These are phyloP conservation scores for Corynorhinus townsendii DNA, from an alignment of 2,113 vertebrate genomes.

Conservation along the genomic window DNA sequence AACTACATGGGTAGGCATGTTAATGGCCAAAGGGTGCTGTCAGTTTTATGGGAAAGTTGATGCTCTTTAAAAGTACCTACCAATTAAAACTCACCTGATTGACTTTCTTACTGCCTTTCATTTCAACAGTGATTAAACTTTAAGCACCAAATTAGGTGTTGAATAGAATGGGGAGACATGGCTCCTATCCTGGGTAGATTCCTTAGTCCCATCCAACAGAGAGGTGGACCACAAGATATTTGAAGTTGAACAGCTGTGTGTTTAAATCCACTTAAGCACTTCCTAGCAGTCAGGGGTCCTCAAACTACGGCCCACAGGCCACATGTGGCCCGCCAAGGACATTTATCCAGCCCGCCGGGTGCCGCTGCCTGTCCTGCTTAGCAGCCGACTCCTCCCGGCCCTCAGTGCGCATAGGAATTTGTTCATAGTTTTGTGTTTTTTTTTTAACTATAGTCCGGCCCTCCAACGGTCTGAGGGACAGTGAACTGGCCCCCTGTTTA, in stretches of 20 bases:
- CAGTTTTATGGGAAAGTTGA: conserved; percentile 32
- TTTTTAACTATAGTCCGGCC: too few relatives aligned
- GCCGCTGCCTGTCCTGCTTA: too few relatives aligned
- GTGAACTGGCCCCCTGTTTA: too few relatives aligned
- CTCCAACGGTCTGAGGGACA: too few relatives aligned
- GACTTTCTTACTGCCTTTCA: neutral
- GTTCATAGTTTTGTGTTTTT: too few relatives aligned
- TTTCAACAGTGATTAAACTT: conserved; percentile 31
- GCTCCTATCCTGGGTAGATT: neutral
- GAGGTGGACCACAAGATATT: neutral
- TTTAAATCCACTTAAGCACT: neutral
- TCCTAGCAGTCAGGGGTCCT: too few relatives aligned
- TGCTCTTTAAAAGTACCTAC: neutral
- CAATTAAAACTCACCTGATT: conserved; percentile 17
- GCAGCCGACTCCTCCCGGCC: too few relatives aligned
- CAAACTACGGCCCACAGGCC: too few relatives aligned
- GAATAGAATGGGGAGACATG: neutral
- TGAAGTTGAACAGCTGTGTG: neutral
- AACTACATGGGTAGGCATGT: neutral
- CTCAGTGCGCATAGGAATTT: too few relatives aligned
- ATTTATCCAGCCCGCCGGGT: too few relatives aligned
- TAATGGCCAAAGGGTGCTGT: neutral
- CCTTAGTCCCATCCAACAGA: neutral
- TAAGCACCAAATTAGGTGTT: neutral
- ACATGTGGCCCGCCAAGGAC: too few relatives aligned